Percentiles rank a stretch among this genome's conserved stretches.
Conservation (phyloP, 2,888 invertebrate species). For the Leptura quadrifasciata region DNA sequence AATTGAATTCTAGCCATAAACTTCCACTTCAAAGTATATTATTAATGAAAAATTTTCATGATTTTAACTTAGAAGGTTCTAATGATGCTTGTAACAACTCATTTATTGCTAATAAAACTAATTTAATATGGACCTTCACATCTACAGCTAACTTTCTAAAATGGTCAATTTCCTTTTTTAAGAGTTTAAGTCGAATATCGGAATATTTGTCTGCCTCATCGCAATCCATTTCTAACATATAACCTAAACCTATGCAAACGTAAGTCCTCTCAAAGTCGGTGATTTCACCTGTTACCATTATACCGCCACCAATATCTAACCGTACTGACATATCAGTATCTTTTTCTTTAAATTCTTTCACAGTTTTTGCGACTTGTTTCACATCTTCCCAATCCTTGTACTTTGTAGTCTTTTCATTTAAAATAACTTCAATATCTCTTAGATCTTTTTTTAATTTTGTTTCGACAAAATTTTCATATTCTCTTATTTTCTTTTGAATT, state of each 20-base stretch:
- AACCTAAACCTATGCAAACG: conserved; percentile 69
- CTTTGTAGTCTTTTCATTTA: conserved; percentile 62
- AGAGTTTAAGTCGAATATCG: conserved; percentile 67
- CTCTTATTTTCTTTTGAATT: conserved; percentile 56
- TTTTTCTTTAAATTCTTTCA: conserved; percentile 66
- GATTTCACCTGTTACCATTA: conserved; percentile 66
- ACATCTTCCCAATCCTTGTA: conserved; percentile 70
- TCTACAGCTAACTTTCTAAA: conserved; percentile 69
- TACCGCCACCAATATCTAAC: conserved; percentile 61
- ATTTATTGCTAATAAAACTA: conserved; percentile 70
- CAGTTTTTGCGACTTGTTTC: conserved; percentile 63
- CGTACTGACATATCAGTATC: conserved; percentile 65
- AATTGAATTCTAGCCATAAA: too few relatives aligned
- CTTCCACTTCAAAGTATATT: too few relatives aligned
- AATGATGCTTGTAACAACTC: conserved; percentile 67
- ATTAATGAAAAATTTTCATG: background rate
- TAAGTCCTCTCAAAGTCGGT: conserved; percentile 65
- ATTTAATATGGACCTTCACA: conserved; percentile 72
- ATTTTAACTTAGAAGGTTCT: conserved; percentile 1
- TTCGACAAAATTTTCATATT: conserved; percentile 70
- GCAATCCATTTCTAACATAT: conserved; percentile 70
- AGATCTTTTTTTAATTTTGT: conserved; percentile 70
- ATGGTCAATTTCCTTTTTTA: conserved; percentile 70
- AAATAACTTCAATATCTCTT: conserved; percentile 65
- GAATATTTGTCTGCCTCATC: conserved; percentile 71